Percentiles rank a stretch among this genome's conserved stretches.
These are phyloP conservation scores for Nomia melanderi DNA, from an alignment of 1,140 invertebrate species.

Conservation along the genomic window DNA sequence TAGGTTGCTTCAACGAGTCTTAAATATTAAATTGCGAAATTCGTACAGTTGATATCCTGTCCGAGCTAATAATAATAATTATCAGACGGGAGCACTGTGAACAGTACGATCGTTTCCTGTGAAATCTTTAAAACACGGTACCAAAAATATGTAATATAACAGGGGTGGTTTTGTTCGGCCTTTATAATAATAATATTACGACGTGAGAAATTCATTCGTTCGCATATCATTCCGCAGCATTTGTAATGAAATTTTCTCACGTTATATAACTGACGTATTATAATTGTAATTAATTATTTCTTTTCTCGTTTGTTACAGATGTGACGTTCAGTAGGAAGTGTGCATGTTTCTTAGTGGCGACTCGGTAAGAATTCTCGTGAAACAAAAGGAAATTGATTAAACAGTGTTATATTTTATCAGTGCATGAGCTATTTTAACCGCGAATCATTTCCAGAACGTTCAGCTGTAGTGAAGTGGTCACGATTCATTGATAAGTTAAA, in stretches of 20 bases:
- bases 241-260: not conserved
- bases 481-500: not conserved
- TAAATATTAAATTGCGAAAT: constrained; percentile 28
- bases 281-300: not conserved
- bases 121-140: constrained; percentile 35
- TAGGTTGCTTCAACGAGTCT: constrained; percentile 14
- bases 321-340: constrained; percentile 48
- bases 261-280: too few species aligned
- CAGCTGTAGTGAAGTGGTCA: not conserved
- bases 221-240: not conserved
- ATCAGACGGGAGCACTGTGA: constrained; percentile 42
- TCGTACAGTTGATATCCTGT: constrained; percentile 45
- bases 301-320: constrained; percentile 54
- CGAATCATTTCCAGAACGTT: not conserved
- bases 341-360: constrained; percentile 46
- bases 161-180: too few species aligned
- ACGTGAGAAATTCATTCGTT: too few species aligned
- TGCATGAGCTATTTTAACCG: not conserved
- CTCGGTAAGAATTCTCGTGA: constrained; percentile 47
- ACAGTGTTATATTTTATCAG: not conserved
- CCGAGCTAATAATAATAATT: constrained; percentile 52
- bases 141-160: not conserved
- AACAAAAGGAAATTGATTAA: not conserved
- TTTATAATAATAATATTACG: too few species aligned
- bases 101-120: not conserved